Conservation (phyloP, 2,113 vertebrate species). For the Ceyx margarethae region DNA sequence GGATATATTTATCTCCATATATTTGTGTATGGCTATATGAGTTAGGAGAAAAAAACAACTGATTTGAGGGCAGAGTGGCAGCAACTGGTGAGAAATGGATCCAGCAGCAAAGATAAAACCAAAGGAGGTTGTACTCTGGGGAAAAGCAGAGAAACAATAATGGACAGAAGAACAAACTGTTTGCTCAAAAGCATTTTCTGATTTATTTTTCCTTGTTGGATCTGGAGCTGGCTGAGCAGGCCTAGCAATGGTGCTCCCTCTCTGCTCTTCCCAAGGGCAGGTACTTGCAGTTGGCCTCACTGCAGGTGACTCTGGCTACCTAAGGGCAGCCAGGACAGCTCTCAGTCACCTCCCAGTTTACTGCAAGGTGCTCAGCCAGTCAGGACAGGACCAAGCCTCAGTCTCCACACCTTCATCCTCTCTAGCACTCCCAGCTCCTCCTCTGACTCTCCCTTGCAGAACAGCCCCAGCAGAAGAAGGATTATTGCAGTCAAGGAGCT, state of each 20-base stretch:
- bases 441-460: background rate
- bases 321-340: background rate
- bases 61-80: background rate
- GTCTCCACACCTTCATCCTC: background rate
- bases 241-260: background rate
- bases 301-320: background rate
- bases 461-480: background rate
- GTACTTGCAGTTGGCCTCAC: background rate
- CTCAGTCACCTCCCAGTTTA: background rate
- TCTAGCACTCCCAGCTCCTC: background rate
- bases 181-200: background rate
- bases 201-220: background rate
- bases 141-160: background rate
- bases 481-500: background rate
- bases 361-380: background rate
- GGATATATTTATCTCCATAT: background rate
- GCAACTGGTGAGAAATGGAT: background rate
- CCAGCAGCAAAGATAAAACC: background rate
- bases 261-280: background rate
- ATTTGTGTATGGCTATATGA: background rate
- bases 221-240: background rate
- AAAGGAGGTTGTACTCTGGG: background rate
- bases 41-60: background rate
- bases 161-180: rapidly evolving
- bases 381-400: background rate